These are phyloP conservation scores for Dolichomitus sp. DNA, from an alignment of 2,888 invertebrate species.

Conservation along the genomic window DNA sequence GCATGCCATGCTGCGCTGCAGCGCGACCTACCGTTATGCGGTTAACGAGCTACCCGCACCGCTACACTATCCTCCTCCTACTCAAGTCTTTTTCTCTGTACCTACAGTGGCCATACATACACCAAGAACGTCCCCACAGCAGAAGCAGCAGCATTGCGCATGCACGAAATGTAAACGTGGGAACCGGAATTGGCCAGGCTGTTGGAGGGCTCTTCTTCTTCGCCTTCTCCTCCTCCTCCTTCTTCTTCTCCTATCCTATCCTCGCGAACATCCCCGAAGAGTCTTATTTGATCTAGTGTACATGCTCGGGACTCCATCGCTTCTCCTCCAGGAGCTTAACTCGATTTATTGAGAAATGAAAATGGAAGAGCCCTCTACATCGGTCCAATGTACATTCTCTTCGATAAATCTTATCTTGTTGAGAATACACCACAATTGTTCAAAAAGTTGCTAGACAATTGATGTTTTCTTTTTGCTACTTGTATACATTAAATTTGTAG, in stretches of 20 bases:
- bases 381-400: background rate
- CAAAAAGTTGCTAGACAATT: too few species aligned
- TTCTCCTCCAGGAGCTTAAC: slow-evolving; percentile 19
- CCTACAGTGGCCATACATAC: slow-evolving; percentile 63
- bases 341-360: slow-evolving; percentile 57
- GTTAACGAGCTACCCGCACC: slow-evolving; percentile 85
- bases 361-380: slow-evolving; percentile 14
- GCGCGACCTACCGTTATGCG: slow-evolving; percentile 85
- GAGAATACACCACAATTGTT: background rate
- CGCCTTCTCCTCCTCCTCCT: slow-evolving; percentile 21
- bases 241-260: slow-evolving; percentile 44
- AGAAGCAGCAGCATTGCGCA: slow-evolving; percentile 81
- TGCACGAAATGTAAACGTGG: slow-evolving; percentile 86
- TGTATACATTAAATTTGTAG: too few species aligned
- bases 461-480: too few species aligned
- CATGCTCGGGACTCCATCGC: slow-evolving; percentile 40
- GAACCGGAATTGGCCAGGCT: slow-evolving; percentile 84
- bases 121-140: slow-evolving; percentile 59
- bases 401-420: background rate
- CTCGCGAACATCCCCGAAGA: slow-evolving; percentile 64
- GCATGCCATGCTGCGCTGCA: slow-evolving; percentile 73
- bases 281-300: slow-evolving; percentile 62
- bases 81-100: slow-evolving; percentile 72
- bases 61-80: slow-evolving; percentile 78
- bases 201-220: slow-evolving; percentile 60